phyloP scores from a whole-genome alignment of 2,113 vertebrate species.

The Clarias gariepinus region DNA sequence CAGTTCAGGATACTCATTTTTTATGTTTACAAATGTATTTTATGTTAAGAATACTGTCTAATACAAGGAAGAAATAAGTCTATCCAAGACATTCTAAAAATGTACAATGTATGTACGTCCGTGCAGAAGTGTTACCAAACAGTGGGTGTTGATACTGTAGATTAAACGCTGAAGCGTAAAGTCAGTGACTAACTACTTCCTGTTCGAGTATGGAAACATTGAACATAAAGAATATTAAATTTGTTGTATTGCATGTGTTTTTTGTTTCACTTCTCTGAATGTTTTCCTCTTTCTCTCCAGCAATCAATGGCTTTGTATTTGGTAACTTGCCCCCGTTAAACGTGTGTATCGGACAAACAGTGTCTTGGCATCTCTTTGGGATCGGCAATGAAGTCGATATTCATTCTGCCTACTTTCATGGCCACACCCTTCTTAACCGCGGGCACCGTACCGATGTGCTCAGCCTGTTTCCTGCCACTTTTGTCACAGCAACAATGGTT shows the following conservation, averaged over 20 bases:
- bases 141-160: not conserved
- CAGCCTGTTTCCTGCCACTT: slow-evolving; percentile 89
- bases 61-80: not conserved
- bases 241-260: not conserved
- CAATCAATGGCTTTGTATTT: slow-evolving; percentile 90
- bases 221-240: not conserved
- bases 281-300: slow-evolving; percentile 55
- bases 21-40: not conserved
- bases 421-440: slow-evolving; percentile 83
- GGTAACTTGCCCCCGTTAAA: slow-evolving; percentile 84
- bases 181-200: not conserved
- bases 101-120: not conserved
- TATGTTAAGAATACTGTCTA: not conserved
- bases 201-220: not conserved
- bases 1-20: not conserved
- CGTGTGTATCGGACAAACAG: slow-evolving; percentile 75
- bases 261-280: not conserved
- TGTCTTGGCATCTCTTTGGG: slow-evolving; percentile 91
- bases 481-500: slow-evolving; percentile 82
- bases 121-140: not conserved
- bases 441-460: slow-evolving; percentile 86
- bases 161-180: not conserved
- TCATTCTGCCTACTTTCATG: slow-evolving; percentile 89
- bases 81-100: not conserved
- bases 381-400: slow-evolving; percentile 94